Conservation (phyloP, 2,888 invertebrate genomes). For the Cosmopolites sordidus region DNA sequence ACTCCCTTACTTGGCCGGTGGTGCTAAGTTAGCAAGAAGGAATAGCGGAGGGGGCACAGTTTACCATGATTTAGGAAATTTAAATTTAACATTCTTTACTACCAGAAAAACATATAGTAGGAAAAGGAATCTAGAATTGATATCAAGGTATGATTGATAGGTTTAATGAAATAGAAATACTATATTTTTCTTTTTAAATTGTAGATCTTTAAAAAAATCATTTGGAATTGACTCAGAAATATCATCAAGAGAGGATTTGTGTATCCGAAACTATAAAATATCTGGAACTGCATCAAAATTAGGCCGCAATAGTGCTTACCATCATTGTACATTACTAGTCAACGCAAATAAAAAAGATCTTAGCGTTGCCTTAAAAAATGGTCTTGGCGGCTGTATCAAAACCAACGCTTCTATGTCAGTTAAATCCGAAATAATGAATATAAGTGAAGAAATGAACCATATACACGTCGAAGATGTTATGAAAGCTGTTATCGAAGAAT, state of each 20-base stretch:
- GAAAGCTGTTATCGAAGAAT: conserved; percentile 78
- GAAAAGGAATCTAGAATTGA: conserved; percentile 80
- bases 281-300: conserved; percentile 96
- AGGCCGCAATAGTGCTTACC: conserved; percentile 86
- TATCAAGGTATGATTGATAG: conserved; percentile 52
- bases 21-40: conserved; percentile 76
- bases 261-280: conserved; percentile 75
- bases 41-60: conserved; percentile 97
- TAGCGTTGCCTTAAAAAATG: conserved; percentile 66
- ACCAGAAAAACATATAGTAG: conserved; percentile 79
- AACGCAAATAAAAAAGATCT: conserved; percentile 75
- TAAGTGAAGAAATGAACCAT: conserved; percentile 68
- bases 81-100: conserved; percentile 91
- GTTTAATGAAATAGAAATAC: no score
- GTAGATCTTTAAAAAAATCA: conserved; percentile 70
- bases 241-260: conserved; percentile 82
- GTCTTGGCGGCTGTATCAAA: conserved; percentile 67
- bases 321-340: conserved; percentile 94
- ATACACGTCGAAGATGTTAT: conserved; percentile 70
- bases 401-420: conserved; percentile 84
- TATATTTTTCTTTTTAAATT: no score
- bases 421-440: conserved; percentile 76
- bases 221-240: conserved; percentile 76
- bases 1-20: conserved; percentile 51
- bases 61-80: conserved; percentile 91